Base-by-base conservation (phyloP, 2,888 invertebrate species). In the Hirtodrosophila cameraria region DNA sequence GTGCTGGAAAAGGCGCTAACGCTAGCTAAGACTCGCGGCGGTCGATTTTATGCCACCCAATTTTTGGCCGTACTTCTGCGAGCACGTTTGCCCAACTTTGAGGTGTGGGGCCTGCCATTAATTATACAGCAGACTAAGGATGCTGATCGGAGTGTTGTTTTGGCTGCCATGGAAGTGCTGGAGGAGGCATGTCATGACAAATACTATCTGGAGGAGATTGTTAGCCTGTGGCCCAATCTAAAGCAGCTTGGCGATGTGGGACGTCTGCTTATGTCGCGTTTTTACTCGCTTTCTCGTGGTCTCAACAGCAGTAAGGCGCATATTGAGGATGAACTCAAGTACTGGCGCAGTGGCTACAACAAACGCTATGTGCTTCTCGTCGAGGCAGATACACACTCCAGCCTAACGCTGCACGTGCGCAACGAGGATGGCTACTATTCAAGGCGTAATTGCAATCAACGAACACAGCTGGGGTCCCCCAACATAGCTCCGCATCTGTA, bases 141-240 rank as follows among this genome's bases (percentile, higher is more conserved):
- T 89, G 92, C 94, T 62, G 96, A 96, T 58, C 94, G 94, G 65
- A 93, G 94, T 30, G 96, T 99, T 20, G 94, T 95, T 6, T 92
- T 96, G 75, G 93, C 95, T 7, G 97, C 98, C 3, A 92, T 97
- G 50, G 93, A 94, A 71, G 95, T 96, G 54, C 92, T 99, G 35
- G 96, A 97, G 87, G 99, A 99, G 92, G 97, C 97, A n/a, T 96
- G 96, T 88, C 97, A 97, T 90, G 94, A 97, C 68, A 94, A 95
- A 94, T 92, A 92, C 55, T 95, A 94, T 87, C 92, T 97, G 46
- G 95, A 96, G 76, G 94, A 95, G 69, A 91, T 97, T 70, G 94
- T 97, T 68, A 93, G 94, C 46, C 92, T 96, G 84, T 94, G 94
- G 85, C 96, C 96, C 9, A 92, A 93, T 39, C 91, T 96, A 1